Evolutionary conservation across 2,113 vertebrate genomes (phyloP), one percentile per base, ranked within the genome.

Genomic region (Cyrtonyx montezumae): DNA sequence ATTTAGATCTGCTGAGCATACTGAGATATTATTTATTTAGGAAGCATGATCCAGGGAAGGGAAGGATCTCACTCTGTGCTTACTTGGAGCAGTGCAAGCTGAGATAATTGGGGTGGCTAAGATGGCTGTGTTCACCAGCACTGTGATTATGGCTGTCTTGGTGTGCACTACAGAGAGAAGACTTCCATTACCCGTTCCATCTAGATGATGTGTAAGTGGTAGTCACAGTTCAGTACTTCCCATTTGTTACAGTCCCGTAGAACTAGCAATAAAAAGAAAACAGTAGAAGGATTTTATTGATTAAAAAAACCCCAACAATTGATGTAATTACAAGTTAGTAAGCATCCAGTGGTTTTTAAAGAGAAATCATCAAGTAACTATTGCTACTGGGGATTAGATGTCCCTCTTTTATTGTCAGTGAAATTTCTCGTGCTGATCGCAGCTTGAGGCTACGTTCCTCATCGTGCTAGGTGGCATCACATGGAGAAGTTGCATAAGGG

Each of bases 21-120:
- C 87, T 88, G 85, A 78, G 86, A 93, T 82, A 76, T 43, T n/a
- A 11, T 90, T 94, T 94, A 56, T 65, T 43, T 28, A 32, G 34
- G 32, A 82, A 70, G 42, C 49, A 8, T 63, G 53, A 37, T 45
- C 18, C 25, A 45, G 75, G 21, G 48, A 73, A 76, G 59, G 42
- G 81, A 76, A 28, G 36, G 53, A 65, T 87, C 19, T 73, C 59
- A 23, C 42, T 59, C 53, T 3, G 1, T 53, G 20, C n/a, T 78
- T 1, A 1, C 75, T 51, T 5, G 36, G 66, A 66, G 21, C 15
- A 43, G 20, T 25, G 55, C 42, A 63, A 45, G 19, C 48, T 82
- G n/a, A 63, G 68, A 63, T 34, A 83, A 58, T 34, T 79, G 71
- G 53, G 14, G 6, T 43, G 53, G 20, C 36, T 69, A 17, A 84